These are phyloP conservation scores for Eleutherodactylus coqui DNA, from an alignment of 2,797 vertebrate genomes.

Conservation along the genomic window DNA sequence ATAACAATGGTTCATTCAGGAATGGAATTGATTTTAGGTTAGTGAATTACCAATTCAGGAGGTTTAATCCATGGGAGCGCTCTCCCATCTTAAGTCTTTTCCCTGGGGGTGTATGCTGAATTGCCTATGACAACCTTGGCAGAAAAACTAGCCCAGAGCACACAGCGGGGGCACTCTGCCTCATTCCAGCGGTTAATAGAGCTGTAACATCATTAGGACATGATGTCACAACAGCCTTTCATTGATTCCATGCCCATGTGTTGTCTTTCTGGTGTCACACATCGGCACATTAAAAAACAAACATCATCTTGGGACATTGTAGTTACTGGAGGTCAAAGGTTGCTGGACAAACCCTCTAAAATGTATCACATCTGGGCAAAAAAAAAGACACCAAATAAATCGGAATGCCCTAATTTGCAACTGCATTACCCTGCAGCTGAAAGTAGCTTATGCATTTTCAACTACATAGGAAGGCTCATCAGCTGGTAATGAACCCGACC, in stretches of 20 bases:
- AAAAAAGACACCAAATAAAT: not conserved
- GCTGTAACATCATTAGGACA: slow-evolving; percentile 41
- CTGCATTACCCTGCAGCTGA: too few species aligned
- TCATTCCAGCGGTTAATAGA: slow-evolving; percentile 36
- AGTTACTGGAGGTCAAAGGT: slow-evolving; percentile 19
- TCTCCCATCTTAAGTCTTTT: slow-evolving; percentile 42
- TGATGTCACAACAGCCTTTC: slow-evolving; percentile 22
- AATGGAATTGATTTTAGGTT: slow-evolving; percentile 47
- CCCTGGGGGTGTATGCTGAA: slow-evolving; percentile 37
- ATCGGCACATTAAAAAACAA: slow-evolving; percentile 14
- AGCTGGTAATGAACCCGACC: not conserved
- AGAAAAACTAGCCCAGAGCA: slow-evolving; percentile 18
- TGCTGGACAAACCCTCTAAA: not conserved
- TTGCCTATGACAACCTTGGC: slow-evolving; percentile 40
- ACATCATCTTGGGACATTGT: not conserved
- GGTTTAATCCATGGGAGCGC: slow-evolving; percentile 37
- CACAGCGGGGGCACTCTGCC: slow-evolving; percentile 31
- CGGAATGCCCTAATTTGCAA: not conserved
- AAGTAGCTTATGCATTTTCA: not conserved
- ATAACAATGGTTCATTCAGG: slow-evolving; percentile 37
- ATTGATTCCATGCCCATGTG: slow-evolving; percentile 31
- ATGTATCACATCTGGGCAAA: not conserved
- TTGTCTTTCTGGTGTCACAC: slow-evolving; percentile 29
- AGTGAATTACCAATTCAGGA: slow-evolving; percentile 48
- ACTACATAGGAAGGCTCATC: not conserved